A percentile compares a stretch with the other conserved stretches of the same genome.
These are phyloP conservation scores for Eulemur mongoz DNA, from an alignment of 2,797 vertebrate genomes.

Conservation along the genomic window DNA sequence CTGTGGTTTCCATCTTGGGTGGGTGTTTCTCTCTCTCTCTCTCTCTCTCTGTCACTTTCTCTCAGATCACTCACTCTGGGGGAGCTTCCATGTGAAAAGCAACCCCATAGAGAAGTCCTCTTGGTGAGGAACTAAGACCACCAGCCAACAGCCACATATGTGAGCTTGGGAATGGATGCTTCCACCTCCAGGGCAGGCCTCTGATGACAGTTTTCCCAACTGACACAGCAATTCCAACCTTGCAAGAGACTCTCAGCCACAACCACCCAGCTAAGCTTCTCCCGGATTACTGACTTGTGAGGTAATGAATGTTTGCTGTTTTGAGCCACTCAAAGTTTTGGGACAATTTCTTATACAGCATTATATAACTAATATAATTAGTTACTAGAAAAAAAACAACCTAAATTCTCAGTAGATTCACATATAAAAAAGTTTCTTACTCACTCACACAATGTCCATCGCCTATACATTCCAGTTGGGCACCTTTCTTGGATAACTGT, in stretches of 20 bases:
- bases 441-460: background rate
- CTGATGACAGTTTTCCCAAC: background rate
- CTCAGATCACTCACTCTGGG: background rate
- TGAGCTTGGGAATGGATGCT: background rate
- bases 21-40: background rate
- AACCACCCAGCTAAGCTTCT: background rate
- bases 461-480: background rate
- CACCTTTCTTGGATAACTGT: background rate
- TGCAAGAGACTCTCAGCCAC: background rate
- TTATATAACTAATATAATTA: background rate
- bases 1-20: background rate
- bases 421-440: background rate
- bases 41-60: background rate
- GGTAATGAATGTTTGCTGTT: background rate
- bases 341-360: background rate
- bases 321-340: background rate
- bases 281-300: background rate
- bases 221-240: background rate
- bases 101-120: background rate
- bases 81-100: background rate
- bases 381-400: background rate
- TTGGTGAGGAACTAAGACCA: background rate
- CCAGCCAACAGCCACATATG: background rate
- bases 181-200: background rate
- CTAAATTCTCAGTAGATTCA: background rate